A percentile compares a stretch with the other conserved stretches of the same genome.
Evolutionary conservation across 1,140 invertebrate genomes (phyloP).

Genomic region (Ylistrum balloti): DNA sequence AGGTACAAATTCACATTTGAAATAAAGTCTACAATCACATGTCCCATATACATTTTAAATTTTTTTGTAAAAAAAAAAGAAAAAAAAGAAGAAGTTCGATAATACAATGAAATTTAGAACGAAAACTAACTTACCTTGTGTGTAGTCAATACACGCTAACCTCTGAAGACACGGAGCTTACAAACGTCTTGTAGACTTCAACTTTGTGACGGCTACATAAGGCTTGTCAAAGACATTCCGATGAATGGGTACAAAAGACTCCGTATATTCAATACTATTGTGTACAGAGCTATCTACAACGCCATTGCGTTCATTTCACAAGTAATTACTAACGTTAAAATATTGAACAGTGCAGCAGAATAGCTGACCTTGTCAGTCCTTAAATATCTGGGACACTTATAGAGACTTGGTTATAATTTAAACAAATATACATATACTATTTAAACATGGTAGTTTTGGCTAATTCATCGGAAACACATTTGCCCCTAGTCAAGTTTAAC

Average conservation of each 20-base stretch:
- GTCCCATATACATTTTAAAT: no score
- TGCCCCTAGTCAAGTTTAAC: neutral
- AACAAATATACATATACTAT: slow-evolving; percentile 3
- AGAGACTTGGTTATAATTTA: neutral
- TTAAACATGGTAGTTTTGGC: neutral
- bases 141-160: neutral
- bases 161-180: neutral
- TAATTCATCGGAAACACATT: neutral
- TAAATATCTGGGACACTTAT: slow-evolving; percentile 3
- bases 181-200: neutral
- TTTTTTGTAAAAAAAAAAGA: no score
- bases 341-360: neutral
- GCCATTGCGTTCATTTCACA: neutral
- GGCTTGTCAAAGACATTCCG: neutral
- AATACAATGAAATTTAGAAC: no score
- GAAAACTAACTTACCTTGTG: neutral
- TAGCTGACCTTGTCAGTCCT: neutral
- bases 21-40: no score
- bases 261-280: neutral
- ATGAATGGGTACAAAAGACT: neutral
- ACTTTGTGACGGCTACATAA: neutral
- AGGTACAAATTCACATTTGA: no score
- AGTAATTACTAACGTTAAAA: neutral
- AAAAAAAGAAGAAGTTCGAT: no score
- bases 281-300: neutral